Base-by-base conservation (phyloP, 1,140 invertebrate species). In the Drosophila sp. region DNA sequence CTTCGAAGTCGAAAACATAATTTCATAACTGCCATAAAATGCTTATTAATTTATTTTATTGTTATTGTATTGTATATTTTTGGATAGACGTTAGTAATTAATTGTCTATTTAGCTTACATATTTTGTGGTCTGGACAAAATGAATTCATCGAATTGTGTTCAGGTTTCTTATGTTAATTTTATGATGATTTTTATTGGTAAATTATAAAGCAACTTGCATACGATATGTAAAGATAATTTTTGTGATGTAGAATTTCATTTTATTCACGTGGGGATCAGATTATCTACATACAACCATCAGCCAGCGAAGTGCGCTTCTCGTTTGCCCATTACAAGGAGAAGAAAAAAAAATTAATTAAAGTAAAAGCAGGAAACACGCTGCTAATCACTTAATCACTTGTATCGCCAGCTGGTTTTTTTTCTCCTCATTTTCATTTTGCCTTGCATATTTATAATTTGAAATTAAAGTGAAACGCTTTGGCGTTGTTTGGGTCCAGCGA, bases 401-500 rank as follows among this genome's bases (percentile, higher is more conserved):
- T 79, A 71, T 65, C 47, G 82, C 66, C 83, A 89, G 84, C 86
- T 86, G 79, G 60, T 72, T 87, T 76, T 86, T 60, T 47, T 57
- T 55, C 60, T 23, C 10, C 11, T 30, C 11, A 2, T 41, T 44
- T 38, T 17, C 47, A 44, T 47, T 25, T 38, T 35, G 40, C 38
- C 29, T 44, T 76, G 73, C 66, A 83, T 89, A 87, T 87, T 87
- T 87, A 83, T 87, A 87, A 87, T 87, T 83, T 87, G 60, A 83
- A 89, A 89, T 87, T 87, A 87, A 87, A 79, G 67, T 76, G 63
- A 55, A 66, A 79, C 63, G 23, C 23, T 50, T 50, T 10, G 8
- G 44, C 6, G 23, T 50, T 50, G 23, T 10, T 50, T 50, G 25
- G 44, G 44, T 50, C 44, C 44, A 50, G 23, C 7, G 7, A 27